Conservation (phyloP, 2,888 invertebrate genomes). For the Ganaspis brasiliensis region DNA sequence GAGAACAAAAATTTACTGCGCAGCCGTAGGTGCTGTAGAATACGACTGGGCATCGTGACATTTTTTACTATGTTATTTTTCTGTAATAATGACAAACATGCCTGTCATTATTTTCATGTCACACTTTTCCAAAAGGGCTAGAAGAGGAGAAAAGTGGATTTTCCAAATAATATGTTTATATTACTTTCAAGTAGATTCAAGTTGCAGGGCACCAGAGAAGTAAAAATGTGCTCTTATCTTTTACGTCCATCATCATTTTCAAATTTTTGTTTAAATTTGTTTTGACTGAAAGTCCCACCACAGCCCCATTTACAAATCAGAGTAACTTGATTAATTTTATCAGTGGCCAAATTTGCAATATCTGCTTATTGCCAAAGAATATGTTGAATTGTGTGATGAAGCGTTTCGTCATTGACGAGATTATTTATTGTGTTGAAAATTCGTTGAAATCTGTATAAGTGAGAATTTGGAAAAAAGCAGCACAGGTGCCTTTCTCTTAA, state of each 20-base stretch:
- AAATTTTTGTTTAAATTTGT: constrained; percentile 52
- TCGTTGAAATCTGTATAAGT: no score
- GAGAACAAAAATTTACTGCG: no score
- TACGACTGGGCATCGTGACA: no score
- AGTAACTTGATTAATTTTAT: constrained; percentile 1
- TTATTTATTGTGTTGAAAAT: no score
- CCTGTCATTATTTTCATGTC: no score
- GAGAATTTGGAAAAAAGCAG: no score
- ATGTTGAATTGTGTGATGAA: constrained; percentile 27
- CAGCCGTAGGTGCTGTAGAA: no score
- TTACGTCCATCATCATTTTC: constrained; percentile 43
- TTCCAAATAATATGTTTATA: constrained; percentile 27
- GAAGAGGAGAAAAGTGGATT: constrained; percentile 35
- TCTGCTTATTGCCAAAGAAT: constrained; percentile 10
- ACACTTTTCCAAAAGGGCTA: no score
- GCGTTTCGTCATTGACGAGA: no score
- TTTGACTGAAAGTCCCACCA: constrained; percentile 51
- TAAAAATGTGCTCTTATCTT: constrained; percentile 33
- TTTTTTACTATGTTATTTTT: no score
- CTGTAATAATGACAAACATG: no score
- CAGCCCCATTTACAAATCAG: constrained; percentile 43
- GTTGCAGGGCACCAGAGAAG: constrained; percentile 52
- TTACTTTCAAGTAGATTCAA: constrained; percentile 17
- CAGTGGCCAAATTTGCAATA: constrained; percentile 1
- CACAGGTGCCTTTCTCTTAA: no score